Base-by-base conservation (phyloP, 2,888 invertebrate species). In the Nymphalis c-album region DNA sequence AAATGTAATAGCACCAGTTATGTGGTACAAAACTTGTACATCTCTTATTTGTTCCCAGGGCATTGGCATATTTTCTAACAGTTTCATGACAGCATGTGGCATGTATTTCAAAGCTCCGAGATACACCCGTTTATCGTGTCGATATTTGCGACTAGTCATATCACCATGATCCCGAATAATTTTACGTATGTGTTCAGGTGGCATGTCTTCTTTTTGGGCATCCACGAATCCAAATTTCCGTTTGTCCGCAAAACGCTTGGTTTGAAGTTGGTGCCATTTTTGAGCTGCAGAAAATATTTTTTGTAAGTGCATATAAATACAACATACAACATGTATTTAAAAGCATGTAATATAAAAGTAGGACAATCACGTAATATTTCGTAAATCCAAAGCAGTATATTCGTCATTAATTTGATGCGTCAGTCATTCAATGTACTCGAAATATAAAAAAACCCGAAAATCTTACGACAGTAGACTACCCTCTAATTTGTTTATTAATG, bases 11-110 rank as follows among this genome's bases (percentile, higher is more conserved):
- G 99, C 99, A 60, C 99, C 99, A 10, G 99, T 99, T 71, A 99
- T 99, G 82, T 99, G 99, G 85, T 99, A 99, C 35, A 99, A 92
- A 8, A 98, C 98, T 90, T 98, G 97, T 0, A 99, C 98, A 87
- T 99, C 99, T 71, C 99, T 94, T 72, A 99, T 99, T 91, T 99
- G 99, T 87, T 99, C 99, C 99, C 99, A 99, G 0, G 99, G 99
- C 99, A 99, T 99, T 0, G 99, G 99, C 99, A 99, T 99, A 87
- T 99, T 99, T 87, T 99, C 99, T 69, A 99, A 88, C 1, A 99
- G 94, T 83, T 99, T 99, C 93, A 99, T 95, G 7, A 99, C 99
- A 8, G 99, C 99, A 93, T 99, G 99, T 0, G 99, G 99, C 99
- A 99, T 99, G 84, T 99, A 99, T 85, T 99, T 99, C 60, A 99